Evolutionary conservation across 2,888 invertebrate species (phyloP).

Genomic region (Nudaria mundana): DNA sequence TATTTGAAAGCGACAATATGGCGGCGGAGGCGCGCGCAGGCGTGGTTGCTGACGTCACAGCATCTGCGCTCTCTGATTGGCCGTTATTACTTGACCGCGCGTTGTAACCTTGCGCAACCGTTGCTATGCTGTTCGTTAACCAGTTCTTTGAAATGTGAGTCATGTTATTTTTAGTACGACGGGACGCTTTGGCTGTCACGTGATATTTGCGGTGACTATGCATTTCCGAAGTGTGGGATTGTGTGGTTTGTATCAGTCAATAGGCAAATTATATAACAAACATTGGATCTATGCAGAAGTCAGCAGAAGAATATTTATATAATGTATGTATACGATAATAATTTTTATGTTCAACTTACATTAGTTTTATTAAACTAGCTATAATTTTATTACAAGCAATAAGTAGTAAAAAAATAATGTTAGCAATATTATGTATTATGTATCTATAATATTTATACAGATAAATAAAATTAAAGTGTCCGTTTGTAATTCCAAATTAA

Average conservation of each 20-base stretch:
- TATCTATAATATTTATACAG: too few species aligned
- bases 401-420: too few species aligned
- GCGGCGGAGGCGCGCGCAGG: constrained; percentile 78
- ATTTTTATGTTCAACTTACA: too few species aligned
- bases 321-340: too few species aligned
- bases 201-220: constrained; percentile 31
- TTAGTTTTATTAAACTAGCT: too few species aligned
- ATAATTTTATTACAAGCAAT: too few species aligned
- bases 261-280: too few species aligned
- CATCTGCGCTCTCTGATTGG: constrained; percentile 57
- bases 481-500: too few species aligned
- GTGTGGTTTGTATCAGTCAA: constrained; percentile 6
- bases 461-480: too few species aligned
- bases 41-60: constrained; percentile 77
- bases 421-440: too few species aligned
- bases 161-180: constrained; percentile 53
- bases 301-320: too few species aligned
- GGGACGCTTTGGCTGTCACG: constrained; percentile 34
- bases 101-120: constrained; percentile 75
- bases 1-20: constrained; percentile 58
- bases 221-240: constrained; percentile 23
- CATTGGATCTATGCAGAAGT: too few species aligned
- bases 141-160: constrained; percentile 55
- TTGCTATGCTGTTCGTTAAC: constrained; percentile 68
- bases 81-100: constrained; percentile 48